Evolutionary conservation across 1,140 invertebrate species (phyloP).

Genomic region (Andrena cerasifolii): DNA sequence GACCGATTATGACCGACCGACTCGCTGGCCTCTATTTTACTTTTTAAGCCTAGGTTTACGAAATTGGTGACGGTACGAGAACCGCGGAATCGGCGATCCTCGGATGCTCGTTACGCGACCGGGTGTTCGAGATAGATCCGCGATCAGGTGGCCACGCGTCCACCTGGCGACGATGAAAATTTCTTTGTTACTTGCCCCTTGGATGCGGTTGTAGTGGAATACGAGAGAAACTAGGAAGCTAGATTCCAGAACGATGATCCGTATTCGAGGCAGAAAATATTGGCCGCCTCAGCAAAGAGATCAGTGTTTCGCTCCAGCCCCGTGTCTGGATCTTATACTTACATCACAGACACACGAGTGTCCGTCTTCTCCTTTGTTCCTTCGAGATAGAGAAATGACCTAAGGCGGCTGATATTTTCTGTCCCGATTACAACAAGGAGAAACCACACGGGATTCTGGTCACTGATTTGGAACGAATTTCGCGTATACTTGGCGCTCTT

Average conservation of each 20-base stretch:
- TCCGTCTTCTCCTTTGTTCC: too few relatives aligned
- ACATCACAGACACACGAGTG: too few relatives aligned
- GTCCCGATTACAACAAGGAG: neutral
- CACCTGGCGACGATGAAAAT: neutral
- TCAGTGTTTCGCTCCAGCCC: too few relatives aligned
- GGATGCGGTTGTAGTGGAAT: neutral
- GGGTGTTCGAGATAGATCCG: neutral
- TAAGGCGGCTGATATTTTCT: neutral
- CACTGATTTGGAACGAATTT: neutral
- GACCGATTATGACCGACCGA: too few relatives aligned
- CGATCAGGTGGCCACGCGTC: neutral
- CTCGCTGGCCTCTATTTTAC: slow-evolving; percentile 57
- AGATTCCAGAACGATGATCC: too few relatives aligned
- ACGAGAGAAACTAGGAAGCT: too few relatives aligned
- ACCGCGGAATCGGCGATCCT: neutral
- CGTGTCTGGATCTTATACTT: too few relatives aligned
- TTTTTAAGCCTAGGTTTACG: slow-evolving; percentile 63
- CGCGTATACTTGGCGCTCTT: too few relatives aligned
- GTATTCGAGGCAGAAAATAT: too few relatives aligned
- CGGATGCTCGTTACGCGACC: neutral
- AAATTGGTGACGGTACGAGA: slow-evolving; percentile 55
- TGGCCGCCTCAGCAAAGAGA: too few relatives aligned
- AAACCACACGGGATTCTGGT: too few relatives aligned
- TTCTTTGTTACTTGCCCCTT: slow-evolving; percentile 4
- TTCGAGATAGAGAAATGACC: too few relatives aligned